Percentiles rank a stretch among this genome's conserved stretches.
These are phyloP conservation scores for Acrobasis consociella DNA, from an alignment of 2,888 invertebrate genomes.

Conservation along the genomic window DNA sequence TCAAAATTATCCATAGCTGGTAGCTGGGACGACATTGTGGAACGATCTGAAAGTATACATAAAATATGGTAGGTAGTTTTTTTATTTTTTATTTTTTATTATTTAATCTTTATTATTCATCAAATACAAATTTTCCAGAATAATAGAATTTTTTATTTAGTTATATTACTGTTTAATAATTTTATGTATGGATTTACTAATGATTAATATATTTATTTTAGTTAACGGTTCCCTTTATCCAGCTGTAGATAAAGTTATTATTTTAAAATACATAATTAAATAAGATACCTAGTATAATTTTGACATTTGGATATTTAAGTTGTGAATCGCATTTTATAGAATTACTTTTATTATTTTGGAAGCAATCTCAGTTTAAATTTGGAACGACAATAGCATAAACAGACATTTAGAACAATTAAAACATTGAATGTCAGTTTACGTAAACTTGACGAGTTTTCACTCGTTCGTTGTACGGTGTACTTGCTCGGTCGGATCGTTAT, in stretches of 20 bases:
- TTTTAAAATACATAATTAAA: not conserved
- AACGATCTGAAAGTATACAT: not conserved
- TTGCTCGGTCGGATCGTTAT: no score
- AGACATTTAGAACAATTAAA: no score
- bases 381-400: not conserved
- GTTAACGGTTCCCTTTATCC: not conserved
- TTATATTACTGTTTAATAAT: not conserved
- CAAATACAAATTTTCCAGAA: no score
- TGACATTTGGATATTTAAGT: not conserved
- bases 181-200: not conserved
- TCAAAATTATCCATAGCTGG: not conserved
- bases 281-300: not conserved
- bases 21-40: not conserved
- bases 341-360: not conserved
- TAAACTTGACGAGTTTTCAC: no score
- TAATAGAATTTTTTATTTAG: no score
- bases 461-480: no score
- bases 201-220: not conserved
- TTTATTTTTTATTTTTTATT: no score
- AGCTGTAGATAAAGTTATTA: not conserved
- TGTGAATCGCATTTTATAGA: not conserved
- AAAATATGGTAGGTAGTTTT: not conserved
- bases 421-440: no score
- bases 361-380: constrained; percentile 2
- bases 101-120: no score